These are phyloP conservation scores for Brachypodius melanocephalos DNA, from an alignment of 2,113 vertebrate species.

Conservation along the genomic window DNA sequence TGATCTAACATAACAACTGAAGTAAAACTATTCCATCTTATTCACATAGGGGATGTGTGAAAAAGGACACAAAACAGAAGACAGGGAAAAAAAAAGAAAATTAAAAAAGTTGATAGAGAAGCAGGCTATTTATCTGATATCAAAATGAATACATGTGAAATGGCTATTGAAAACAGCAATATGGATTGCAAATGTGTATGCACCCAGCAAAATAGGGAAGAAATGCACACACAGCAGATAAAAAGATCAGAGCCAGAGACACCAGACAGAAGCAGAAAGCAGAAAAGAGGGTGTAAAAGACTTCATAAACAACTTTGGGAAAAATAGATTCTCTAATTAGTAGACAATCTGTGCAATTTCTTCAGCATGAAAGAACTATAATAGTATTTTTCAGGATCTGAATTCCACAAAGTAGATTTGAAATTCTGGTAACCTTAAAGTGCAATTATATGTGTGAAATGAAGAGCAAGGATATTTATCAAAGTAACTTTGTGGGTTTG, in stretches of 20 bases:
- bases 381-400: background rate
- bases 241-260: background rate
- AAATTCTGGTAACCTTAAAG: background rate
- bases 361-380: background rate
- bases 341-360: background rate
- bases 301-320: background rate
- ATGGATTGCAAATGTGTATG: background rate
- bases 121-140: background rate
- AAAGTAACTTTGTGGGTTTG: background rate
- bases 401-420: background rate
- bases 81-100: background rate
- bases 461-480: background rate
- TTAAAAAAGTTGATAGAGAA: background rate
- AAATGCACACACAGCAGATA: background rate
- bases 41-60: rapidly evolving
- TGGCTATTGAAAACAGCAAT: background rate
- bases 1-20: background rate
- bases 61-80: background rate
- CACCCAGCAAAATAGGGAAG: background rate
- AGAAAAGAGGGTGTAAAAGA: background rate
- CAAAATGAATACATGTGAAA: background rate
- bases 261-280: background rate
- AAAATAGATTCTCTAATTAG: background rate
- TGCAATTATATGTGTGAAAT: background rate
- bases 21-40: background rate